Conservation (phyloP, 2,113 vertebrate genomes). For the Chlorodrepanis virens region DNA sequence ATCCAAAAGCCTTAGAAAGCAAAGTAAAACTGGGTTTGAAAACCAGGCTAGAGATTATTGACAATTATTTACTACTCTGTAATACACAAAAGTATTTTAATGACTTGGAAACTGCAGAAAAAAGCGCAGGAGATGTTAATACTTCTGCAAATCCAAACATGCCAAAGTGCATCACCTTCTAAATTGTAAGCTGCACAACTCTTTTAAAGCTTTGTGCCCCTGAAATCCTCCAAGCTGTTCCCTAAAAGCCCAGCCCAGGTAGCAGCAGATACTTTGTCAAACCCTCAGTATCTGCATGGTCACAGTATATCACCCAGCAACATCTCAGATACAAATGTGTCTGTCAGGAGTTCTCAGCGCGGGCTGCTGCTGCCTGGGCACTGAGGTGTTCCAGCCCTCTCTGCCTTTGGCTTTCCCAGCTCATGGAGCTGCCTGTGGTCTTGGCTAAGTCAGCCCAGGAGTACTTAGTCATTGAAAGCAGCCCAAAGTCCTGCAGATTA, state of each 20-base stretch:
- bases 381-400: not conserved
- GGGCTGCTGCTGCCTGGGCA: not conserved
- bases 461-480: not conserved
- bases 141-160: not conserved
- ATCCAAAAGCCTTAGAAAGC: not conserved
- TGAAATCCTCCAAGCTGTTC: not conserved
- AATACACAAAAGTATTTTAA: not conserved
- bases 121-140: not conserved
- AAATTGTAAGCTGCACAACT: not conserved
- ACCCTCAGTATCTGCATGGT: accelerated
- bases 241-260: not conserved
- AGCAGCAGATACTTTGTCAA: not conserved
- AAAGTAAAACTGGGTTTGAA: not conserved
- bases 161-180: not conserved
- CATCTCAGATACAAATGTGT: not conserved
- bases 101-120: not conserved
- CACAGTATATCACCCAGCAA: not conserved
- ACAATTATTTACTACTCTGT: not conserved
- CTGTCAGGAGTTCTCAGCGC: not conserved
- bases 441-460: not conserved
- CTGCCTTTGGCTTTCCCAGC: not conserved
- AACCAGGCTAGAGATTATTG: not conserved
- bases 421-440: not conserved
- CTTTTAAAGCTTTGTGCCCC: not conserved
- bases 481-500: not conserved